Evolutionary conservation across 2,113 vertebrate genomes (phyloP).

Genomic region (Oryzias javanicus): DNA sequence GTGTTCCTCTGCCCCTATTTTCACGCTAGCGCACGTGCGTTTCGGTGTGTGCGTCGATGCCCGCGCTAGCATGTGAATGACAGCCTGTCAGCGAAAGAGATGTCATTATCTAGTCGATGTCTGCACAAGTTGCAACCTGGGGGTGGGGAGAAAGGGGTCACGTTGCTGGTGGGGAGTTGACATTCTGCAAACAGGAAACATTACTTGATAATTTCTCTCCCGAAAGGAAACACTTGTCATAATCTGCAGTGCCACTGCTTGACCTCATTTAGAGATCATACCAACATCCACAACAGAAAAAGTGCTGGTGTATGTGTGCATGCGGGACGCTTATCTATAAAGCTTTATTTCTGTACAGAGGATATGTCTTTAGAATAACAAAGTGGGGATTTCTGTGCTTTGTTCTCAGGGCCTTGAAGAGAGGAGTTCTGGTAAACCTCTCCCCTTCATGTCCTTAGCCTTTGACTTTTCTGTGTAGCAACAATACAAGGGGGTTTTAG

Average conservation of each 20-base stretch:
- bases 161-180: slow-evolving; percentile 41
- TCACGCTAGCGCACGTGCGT: slow-evolving; percentile 10
- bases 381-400: slow-evolving; percentile 36
- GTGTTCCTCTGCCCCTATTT: slow-evolving; percentile 44
- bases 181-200: slow-evolving; percentile 64
- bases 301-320: not conserved
- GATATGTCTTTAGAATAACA: slow-evolving; percentile 44
- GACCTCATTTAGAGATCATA: slow-evolving; percentile 59
- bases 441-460: slow-evolving; percentile 69
- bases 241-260: slow-evolving; percentile 44
- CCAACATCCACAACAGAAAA: slow-evolving; percentile 12
- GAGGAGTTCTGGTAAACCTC: slow-evolving; percentile 36
- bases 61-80: slow-evolving; percentile 52
- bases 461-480: slow-evolving; percentile 72
- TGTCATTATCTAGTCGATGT: slow-evolving; percentile 64
- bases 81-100: slow-evolving; percentile 67
- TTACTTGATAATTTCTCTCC: slow-evolving; percentile 63
- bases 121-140: slow-evolving; percentile 43
- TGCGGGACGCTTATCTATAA: slow-evolving; percentile 24
- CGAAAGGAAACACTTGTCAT: slow-evolving; percentile 58
- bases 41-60: slow-evolving; percentile 13
- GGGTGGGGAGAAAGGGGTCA: slow-evolving; percentile 38
- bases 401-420: slow-evolving; percentile 50
- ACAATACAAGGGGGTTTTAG: slow-evolving; percentile 66
- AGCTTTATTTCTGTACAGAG: slow-evolving; percentile 17